Evolutionary conservation across 2,797 vertebrate genomes (phyloP).

Genomic region (Spinibarbus caldwelli): DNA sequence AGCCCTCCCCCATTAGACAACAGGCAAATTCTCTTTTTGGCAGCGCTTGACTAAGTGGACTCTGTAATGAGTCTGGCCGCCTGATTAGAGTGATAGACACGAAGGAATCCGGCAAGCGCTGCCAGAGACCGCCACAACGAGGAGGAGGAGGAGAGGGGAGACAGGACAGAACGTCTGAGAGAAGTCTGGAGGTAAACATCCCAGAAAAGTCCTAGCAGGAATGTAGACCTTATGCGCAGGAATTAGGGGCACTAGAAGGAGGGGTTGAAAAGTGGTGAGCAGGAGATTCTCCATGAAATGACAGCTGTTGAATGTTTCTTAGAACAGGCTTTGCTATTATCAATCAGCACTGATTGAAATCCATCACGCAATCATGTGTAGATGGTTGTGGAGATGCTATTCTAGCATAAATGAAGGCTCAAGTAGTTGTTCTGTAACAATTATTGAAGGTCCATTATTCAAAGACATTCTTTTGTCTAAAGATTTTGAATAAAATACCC

Average conservation of each 20-base stretch:
- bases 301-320: not conserved
- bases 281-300: not conserved
- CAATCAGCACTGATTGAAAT: not conserved
- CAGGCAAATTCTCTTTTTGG: constrained; percentile 38
- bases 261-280: constrained; percentile 17
- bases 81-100: constrained; percentile 49
- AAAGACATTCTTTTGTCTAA: constrained; percentile 1
- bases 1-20: constrained; percentile 38
- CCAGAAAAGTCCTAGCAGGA: constrained; percentile 72
- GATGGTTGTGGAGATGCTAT: not conserved
- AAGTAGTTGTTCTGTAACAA: not conserved
- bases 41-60: constrained; percentile 27
- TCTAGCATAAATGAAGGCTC: not conserved
- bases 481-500: constrained; percentile 25
- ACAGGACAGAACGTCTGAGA: constrained; percentile 53
- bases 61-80: constrained; percentile 38
- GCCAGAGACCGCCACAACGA: constrained; percentile 33
- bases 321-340: not conserved
- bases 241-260: constrained; percentile 60
- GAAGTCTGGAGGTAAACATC: constrained; percentile 66
- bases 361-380: not conserved
- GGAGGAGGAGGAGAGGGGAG: constrained; percentile 35
- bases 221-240: constrained; percentile 65
- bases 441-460: not conserved
- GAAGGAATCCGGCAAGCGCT: constrained; percentile 31